Evolutionary conservation across 2,797 vertebrate genomes (phyloP), one percentile per base, ranked within the genome.

Genomic region (Poeciliopsis presidionis): DNA sequence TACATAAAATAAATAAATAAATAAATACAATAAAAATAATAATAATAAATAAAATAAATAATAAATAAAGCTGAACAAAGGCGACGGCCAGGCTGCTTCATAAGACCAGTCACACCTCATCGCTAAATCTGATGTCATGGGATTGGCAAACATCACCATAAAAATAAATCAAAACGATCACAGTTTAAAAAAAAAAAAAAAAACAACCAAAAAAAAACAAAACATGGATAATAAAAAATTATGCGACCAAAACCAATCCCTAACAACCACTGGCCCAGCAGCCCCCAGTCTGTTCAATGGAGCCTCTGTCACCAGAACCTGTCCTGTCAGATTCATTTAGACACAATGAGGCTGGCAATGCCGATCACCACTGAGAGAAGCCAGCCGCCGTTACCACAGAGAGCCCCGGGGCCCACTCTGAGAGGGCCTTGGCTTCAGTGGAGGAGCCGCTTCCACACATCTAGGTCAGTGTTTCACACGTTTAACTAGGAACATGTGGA

Each of bases 391-490:
- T 45, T 46, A 77, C 61, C 43, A 77, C 77, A 41, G 33, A 8
- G 8, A 73, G 75, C 61, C 84, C 55, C 14, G 0, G 33, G 53
- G 74, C 73, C 63, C 14, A 2, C 61, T 71, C 77, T 18, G 28
- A 39, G 41, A 78, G 59, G 80, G 7, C 43, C 76, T 4, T 2
- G 36, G 78, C 79, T 72, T 47, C 47, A 47, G 80, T 25, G 3
- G 77, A 8, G 45, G 59, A 33, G 69, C 67, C 30, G 73, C 65
- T 33, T 2, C 77, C 72, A 12, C 69, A 73, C 73, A 90, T 87
- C 8, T 85, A 84, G 88, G 84, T 90, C 86, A 85, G 83, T 59
- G 81, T 87, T 80, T 74, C 77, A 85, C 75, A 83, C 55, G 12
- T 55, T 83, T 41, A 25, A 86, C 79, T 83, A 81, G 79, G 47